phyloP scores from a whole-genome alignment of 2,888 invertebrate species.

The Hydrotaea cyrtoneurina region DNA sequence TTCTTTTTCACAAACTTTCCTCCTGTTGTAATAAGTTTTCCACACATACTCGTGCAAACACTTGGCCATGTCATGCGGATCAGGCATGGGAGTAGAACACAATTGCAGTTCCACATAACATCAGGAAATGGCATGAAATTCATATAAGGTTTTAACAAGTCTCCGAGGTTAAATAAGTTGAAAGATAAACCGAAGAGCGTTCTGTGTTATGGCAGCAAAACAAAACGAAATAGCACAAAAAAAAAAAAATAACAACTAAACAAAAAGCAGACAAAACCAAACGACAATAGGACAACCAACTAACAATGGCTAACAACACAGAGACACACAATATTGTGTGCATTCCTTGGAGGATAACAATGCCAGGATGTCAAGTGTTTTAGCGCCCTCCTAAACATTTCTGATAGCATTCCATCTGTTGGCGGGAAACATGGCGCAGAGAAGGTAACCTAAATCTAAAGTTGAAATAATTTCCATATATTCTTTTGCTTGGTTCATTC shows the following conservation, averaged over 20 bases:
- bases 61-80: background rate
- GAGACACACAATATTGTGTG: constrained; percentile 47
- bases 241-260: constrained; percentile 13
- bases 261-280: constrained; percentile 26
- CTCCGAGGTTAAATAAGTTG: constrained; percentile 65
- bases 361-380: constrained; percentile 63
- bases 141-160: constrained; percentile 55
- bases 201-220: constrained; percentile 21
- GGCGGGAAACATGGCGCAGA: background rate
- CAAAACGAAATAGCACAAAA: background rate
- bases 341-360: constrained; percentile 56
- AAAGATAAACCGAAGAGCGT: constrained; percentile 51
- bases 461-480: too few species aligned
- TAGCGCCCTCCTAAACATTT: constrained; percentile 59
- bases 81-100: background rate
- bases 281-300: constrained; percentile 32
- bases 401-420: constrained; percentile 63
- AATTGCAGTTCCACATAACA: constrained; percentile 39
- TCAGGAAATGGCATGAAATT: constrained; percentile 44
- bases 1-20: constrained; percentile 23
- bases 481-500: too few species aligned
- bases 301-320: constrained; percentile 48
- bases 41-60: background rate
- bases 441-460: constrained; percentile 42
- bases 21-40: constrained; percentile 43